Conservation (phyloP, 2,797 vertebrate species). For the Sarcophilus harrisii region DNA sequence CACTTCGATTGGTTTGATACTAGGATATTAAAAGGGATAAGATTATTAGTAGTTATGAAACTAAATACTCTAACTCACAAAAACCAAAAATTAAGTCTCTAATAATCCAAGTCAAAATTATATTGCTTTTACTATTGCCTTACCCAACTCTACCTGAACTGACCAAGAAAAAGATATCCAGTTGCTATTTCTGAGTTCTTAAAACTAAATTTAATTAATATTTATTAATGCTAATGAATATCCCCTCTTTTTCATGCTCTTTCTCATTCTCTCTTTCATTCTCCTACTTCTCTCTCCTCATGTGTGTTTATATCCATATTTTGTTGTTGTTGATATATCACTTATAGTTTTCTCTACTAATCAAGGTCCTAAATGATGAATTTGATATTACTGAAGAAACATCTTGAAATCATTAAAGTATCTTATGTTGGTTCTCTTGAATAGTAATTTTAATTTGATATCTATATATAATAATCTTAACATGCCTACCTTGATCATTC, state of each 20-base stretch:
- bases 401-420: background rate
- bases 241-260: background rate
- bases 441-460: constrained; percentile 1
- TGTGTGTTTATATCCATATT: background rate
- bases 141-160: background rate
- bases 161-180: background rate
- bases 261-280: background rate
- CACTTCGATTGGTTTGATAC: background rate
- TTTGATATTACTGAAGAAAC: background rate
- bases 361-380: background rate
- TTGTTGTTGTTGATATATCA: background rate
- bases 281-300: background rate
- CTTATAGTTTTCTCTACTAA: background rate
- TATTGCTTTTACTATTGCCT: background rate
- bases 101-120: background rate
- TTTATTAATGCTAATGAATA: background rate
- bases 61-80: background rate
- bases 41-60: background rate
- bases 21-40: background rate
- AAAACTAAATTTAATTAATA: background rate
- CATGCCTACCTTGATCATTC: background rate
- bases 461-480: background rate
- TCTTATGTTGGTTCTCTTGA: background rate
- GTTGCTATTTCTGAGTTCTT: background rate
- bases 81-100: background rate